These are phyloP conservation scores for Ormyrus rosae DNA, from an alignment of 2,888 invertebrate genomes.

Conservation along the genomic window DNA sequence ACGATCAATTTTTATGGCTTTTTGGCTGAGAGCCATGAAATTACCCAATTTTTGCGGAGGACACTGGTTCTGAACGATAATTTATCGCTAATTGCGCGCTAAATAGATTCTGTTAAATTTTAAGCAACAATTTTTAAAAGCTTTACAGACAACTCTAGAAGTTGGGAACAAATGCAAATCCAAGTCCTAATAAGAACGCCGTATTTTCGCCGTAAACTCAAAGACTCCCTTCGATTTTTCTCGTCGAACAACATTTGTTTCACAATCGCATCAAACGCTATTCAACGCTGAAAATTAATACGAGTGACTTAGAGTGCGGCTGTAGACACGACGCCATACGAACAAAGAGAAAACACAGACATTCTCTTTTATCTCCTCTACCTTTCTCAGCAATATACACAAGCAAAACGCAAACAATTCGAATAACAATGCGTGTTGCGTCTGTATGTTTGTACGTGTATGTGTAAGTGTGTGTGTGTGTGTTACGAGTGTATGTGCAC, in stretches of 20 bases:
- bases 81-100: slow-evolving; percentile 21
- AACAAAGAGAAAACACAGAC: slow-evolving; percentile 19
- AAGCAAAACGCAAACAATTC: slow-evolving; percentile 45
- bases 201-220: no score
- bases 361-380: slow-evolving; percentile 14
- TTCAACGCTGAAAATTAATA: no score
- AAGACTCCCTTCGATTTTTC: no score
- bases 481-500: slow-evolving; percentile 22
- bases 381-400: slow-evolving; percentile 30
- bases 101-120: slow-evolving; percentile 49
- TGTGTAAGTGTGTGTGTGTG: slow-evolving; percentile 20
- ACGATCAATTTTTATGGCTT: neutral
- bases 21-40: neutral
- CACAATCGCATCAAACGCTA: no score
- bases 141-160: slow-evolving; percentile 47
- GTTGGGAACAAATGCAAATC: slow-evolving; percentile 53
- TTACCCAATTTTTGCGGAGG: slow-evolving; percentile 41
- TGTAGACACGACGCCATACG: neutral
- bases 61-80: slow-evolving; percentile 17
- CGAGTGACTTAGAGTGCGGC: no score
- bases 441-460: slow-evolving; percentile 2
- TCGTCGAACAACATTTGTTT: no score
- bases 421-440: slow-evolving; percentile 37
- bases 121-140: slow-evolving; percentile 54
- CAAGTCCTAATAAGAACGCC: slow-evolving; percentile 21